Evolutionary conservation across 2,888 invertebrate species (phyloP).

Genomic region (Rhorus exstirpatorius): DNA sequence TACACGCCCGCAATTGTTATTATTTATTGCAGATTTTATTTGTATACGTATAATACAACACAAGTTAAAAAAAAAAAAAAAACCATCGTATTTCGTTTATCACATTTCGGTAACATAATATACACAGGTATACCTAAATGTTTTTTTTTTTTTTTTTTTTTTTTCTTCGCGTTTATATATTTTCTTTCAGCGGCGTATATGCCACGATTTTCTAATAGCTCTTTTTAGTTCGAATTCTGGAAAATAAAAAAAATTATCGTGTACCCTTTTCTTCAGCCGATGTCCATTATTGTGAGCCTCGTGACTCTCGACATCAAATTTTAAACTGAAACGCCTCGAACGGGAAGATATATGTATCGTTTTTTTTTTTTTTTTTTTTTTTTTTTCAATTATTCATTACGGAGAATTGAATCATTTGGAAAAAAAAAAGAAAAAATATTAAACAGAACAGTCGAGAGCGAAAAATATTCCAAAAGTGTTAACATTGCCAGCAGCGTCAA

Average conservation of each 20-base stretch:
- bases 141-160: conserved; percentile 14
- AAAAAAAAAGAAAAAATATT: too few relatives aligned
- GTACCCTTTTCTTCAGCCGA: too few relatives aligned
- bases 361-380: too few relatives aligned
- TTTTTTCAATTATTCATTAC: not conserved
- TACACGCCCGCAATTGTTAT: conserved; percentile 43
- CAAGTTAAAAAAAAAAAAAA: conserved; percentile 57
- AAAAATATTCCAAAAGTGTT: too few relatives aligned
- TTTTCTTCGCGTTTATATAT: not conserved
- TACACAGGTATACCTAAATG: conserved; percentile 46
- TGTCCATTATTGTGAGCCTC: too few relatives aligned
- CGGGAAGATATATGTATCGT: too few relatives aligned
- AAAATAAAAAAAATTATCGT: not conserved
- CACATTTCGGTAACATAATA: conserved; percentile 60
- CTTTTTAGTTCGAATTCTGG: not conserved
- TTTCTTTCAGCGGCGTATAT: not conserved
- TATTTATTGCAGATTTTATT: conserved; percentile 60
- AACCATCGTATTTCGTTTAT: conserved; percentile 60
- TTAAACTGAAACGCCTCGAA: not conserved
- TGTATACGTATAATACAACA: conserved; percentile 61
- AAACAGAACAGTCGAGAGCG: too few relatives aligned
- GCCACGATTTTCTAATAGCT: too few relatives aligned
- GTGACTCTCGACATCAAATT: not conserved
- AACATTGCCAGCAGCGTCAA: too few relatives aligned
- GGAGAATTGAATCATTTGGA: not conserved